phyloP scores from a whole-genome alignment of 2,113 vertebrate genomes.

The Rhabdornis inornatus region DNA sequence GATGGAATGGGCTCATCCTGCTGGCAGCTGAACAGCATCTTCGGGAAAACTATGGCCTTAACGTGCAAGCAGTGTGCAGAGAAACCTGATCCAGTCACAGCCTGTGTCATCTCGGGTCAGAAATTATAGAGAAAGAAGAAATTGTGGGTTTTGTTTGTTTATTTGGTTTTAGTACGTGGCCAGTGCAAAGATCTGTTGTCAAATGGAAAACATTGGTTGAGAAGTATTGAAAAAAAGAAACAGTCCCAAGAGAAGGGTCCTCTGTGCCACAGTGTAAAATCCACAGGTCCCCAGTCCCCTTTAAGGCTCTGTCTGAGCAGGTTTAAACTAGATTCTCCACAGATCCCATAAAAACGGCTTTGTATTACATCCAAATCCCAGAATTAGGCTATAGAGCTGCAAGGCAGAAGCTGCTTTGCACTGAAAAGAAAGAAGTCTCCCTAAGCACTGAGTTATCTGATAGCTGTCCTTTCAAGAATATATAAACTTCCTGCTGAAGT shows the following conservation, averaged over 20 bases:
- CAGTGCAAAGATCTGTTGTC: background rate
- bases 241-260: background rate
- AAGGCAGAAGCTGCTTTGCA: background rate
- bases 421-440: background rate
- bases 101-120: slow-evolving; percentile 52
- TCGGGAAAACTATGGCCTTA: background rate
- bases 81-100: slow-evolving; percentile 9
- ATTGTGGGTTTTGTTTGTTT: slow-evolving; percentile 40
- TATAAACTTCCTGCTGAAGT: background rate
- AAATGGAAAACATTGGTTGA: slow-evolving; percentile 16
- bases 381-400: background rate
- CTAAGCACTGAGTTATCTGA: background rate
- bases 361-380: background rate
- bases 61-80: background rate
- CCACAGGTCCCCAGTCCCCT: background rate
- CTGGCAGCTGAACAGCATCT: background rate
- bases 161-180: background rate
- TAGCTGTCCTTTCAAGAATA: background rate
- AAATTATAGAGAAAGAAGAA: slow-evolving; percentile 52
- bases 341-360: slow-evolving; percentile 13
- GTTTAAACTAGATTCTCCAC: background rate
- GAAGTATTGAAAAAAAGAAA: background rate
- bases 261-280: background rate
- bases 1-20: background rate
- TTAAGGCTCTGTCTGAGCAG: background rate